These are phyloP conservation scores for Papio anubis DNA, from an alignment of 2,113 vertebrate genomes.

Conservation along the genomic window DNA sequence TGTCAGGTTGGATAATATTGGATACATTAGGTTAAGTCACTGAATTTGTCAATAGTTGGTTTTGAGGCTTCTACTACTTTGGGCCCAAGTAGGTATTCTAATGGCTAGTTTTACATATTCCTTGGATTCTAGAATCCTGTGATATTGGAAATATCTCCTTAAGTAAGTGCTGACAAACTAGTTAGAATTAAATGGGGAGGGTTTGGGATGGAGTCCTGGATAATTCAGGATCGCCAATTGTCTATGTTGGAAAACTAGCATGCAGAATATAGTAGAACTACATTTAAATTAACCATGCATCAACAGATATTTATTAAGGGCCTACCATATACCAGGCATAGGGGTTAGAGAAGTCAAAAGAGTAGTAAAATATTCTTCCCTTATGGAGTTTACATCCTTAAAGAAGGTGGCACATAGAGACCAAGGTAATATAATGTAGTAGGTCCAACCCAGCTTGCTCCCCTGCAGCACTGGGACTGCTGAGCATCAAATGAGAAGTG, in stretches of 20 bases:
- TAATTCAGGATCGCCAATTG: not conserved
- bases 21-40: not conserved
- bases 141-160: not conserved
- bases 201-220: not conserved
- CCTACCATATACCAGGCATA: not conserved
- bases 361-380: not conserved
- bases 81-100: not conserved
- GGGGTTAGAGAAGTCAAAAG: not conserved
- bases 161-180: not conserved
- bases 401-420: not conserved
- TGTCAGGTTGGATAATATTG: not conserved
- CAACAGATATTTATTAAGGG: not conserved
- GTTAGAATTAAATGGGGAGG: not conserved
- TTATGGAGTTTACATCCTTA: not conserved
- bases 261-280: not conserved
- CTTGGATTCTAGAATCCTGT: constrained; percentile 4
- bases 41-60: not conserved
- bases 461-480: rapidly evolving
- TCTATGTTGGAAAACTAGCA: not conserved
- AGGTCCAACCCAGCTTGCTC: not conserved
- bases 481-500: not conserved
- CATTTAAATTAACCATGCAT: not conserved
- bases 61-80: not conserved
- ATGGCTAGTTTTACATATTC: not conserved
- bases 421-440: not conserved